phyloP scores from a whole-genome alignment of 2,113 vertebrate species.

The Columba janthina region DNA sequence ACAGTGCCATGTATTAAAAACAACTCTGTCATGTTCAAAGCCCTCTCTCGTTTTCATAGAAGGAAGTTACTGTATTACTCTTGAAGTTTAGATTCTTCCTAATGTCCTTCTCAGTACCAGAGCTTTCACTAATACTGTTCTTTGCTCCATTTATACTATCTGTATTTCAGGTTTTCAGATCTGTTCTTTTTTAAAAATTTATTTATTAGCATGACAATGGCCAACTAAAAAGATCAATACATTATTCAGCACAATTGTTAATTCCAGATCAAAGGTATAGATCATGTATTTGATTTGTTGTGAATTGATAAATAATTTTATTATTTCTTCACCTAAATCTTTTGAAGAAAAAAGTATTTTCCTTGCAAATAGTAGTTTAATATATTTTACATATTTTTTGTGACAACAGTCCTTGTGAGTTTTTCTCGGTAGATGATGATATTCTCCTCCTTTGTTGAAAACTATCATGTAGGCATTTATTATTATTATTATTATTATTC shows the following conservation, averaged over 20 bases:
- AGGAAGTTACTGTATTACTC: background rate
- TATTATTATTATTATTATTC: background rate
- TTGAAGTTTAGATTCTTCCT: background rate
- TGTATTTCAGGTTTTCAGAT: background rate
- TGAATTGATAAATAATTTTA: background rate
- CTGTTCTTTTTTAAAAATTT: background rate
- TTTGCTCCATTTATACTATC: background rate
- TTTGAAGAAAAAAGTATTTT: background rate
- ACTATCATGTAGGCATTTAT: rapidly evolving
- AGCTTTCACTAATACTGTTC: background rate
- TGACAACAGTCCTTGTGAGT: background rate
- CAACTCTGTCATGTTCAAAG: background rate
- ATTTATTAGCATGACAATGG: background rate
- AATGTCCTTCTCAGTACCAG: background rate
- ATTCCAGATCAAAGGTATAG: background rate
- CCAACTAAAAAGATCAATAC: background rate
- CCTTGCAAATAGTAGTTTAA: background rate
- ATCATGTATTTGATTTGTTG: too few relatives aligned
- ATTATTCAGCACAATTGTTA: background rate
- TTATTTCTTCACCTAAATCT: background rate
- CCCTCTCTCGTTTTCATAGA: background rate
- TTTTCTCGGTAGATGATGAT: background rate
- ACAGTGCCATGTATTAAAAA: background rate
- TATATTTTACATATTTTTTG: background rate
- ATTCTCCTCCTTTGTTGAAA: background rate